A percentile compares a stretch with the other conserved stretches of the same genome.
Evolutionary conservation across 2,888 invertebrate species (phyloP).

Genomic region (Drosophila ezoana): DNA sequence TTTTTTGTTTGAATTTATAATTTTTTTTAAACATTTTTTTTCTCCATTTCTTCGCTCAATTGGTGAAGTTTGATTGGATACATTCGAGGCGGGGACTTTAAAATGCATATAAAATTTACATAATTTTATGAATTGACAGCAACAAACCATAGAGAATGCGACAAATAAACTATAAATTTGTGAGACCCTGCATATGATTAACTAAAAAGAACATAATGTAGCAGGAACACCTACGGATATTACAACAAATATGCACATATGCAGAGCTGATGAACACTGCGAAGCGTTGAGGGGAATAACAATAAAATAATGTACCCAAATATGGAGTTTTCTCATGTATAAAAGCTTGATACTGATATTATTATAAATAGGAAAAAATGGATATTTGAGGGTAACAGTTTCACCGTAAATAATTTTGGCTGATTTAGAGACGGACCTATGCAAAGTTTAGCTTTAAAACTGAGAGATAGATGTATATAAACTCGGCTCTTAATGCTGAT

Average conservation of each 20-base stretch:
- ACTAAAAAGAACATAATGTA: neutral
- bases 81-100: conserved; percentile 20
- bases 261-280: neutral
- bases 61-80: conserved; percentile 55
- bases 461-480: too few species aligned
- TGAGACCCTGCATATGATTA: conserved; percentile 51
- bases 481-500: too few species aligned
- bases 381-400: too few species aligned
- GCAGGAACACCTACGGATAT: neutral
- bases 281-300: neutral
- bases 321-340: neutral
- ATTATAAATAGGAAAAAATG: too few species aligned
- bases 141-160: conserved; percentile 72
- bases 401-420: too few species aligned
- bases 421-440: too few species aligned
- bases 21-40: conserved; percentile 36
- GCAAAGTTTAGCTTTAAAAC: too few species aligned
- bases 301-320: conserved; percentile 2
- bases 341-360: neutral
- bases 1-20: conserved; percentile 63
- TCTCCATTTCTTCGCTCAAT: conserved; percentile 58
- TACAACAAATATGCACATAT: neutral
- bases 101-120: conserved; percentile 62
- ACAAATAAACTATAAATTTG: conserved; percentile 75
- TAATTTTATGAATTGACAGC: conserved; percentile 72